Base-by-base conservation (phyloP, 30 jellyfish, hydroid and myxozoan species). In the Sanderia malayensis region DNA sequence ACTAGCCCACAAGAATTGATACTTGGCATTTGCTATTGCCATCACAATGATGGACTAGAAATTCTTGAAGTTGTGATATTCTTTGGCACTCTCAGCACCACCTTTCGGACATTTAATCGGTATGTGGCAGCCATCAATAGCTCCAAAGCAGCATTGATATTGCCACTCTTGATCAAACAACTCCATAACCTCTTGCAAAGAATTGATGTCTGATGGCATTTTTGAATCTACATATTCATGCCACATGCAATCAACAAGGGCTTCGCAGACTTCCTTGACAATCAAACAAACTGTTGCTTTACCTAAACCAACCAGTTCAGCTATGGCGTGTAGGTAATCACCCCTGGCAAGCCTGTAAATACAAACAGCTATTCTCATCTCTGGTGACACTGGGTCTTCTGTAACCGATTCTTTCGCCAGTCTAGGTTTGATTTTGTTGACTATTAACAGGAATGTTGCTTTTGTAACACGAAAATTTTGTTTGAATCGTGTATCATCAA, bases 311-410 rank as follows among this genome's bases (percentile, higher is more conserved):
- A 72, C 24, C 73, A 61, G 65, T 61, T 64, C 83, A 23, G 70
- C 71, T 27, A 76, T 76, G 13, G 87, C 41, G 24, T 68, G 45
- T 21, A 58, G 44, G 32, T 75, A 58, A 33, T 61, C 81, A 18
- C 86, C 81, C 30, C 66, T 21, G 17, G 47, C 52, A 3, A 70
- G 27, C 9, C 86, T 20, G 83, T 60, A 60, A 15, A 58, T 29
- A 41, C 70, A 75, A 8, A 75, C 32, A 10, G 77, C 92, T 25
- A 80, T 67, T 27, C 92, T 73, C 53, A 31, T 27, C 44, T 68
- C 92, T 46, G 92, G 85, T 17, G 84, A 55, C 18, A 80, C 53
- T 20, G 79, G 85, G 33, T 47, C 78, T 68, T 80, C 85, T 1
- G 70, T 34, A 21, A 80, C 78, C 17, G 59, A 10, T 44, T 80